Percentiles rank a stretch among this genome's conserved stretches.
These are phyloP conservation scores for Sigmodon hispidus DNA, from an alignment of 2,113 vertebrate species.

Conservation along the genomic window DNA sequence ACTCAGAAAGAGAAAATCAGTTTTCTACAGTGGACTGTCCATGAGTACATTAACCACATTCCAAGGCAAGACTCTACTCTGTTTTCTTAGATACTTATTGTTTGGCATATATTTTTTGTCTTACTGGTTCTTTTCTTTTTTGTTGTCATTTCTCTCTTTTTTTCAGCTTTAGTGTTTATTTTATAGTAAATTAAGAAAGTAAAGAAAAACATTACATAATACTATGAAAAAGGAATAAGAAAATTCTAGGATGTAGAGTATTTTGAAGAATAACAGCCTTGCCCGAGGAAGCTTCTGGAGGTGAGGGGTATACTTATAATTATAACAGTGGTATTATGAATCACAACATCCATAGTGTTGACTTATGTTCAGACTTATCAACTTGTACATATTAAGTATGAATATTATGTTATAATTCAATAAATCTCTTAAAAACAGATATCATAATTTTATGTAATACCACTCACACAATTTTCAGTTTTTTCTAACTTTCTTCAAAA, in stretches of 20 bases:
- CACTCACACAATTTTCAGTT: no score
- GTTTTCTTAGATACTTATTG: neutral
- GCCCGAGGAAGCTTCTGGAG: neutral
- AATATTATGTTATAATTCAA: neutral
- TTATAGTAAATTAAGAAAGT: neutral
- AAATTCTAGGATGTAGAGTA: neutral
- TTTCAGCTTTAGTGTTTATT: neutral
- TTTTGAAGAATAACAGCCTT: neutral
- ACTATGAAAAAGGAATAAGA: neutral
- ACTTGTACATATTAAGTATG: neutral
- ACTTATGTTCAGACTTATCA: neutral
- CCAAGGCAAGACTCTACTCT: neutral
- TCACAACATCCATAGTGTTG: neutral
- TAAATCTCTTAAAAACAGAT: neutral
- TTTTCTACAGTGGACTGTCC: neutral
- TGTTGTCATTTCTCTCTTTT: neutral
- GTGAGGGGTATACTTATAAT: neutral
- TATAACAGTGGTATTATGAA: neutral
- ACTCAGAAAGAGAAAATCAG: neutral
- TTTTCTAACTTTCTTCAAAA: no score
- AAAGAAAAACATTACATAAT: neutral
- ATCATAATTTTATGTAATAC: no score
- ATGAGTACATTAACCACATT: neutral
- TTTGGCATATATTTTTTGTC: neutral
- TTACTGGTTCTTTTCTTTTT: neutral